phyloP scores from a whole-genome alignment of 2,888 invertebrate genomes.

The Ectemnius lituratus region DNA sequence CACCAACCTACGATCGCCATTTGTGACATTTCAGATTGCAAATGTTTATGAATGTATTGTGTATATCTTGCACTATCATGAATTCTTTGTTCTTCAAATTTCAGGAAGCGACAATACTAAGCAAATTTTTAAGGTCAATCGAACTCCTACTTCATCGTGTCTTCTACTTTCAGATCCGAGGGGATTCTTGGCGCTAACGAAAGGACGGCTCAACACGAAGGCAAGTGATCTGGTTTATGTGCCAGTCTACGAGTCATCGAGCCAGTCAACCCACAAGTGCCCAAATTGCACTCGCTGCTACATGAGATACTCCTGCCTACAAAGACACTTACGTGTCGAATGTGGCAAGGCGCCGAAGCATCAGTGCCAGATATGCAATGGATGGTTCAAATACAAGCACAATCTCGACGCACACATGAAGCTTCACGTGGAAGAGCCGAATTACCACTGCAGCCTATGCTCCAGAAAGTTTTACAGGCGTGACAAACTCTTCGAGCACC shows the following conservation, averaged over 20 bases:
- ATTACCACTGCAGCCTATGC: conserved; percentile 66
- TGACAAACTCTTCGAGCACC: conserved; percentile 70
- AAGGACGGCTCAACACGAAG: not conserved
- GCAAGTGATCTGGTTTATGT: conserved; percentile 46
- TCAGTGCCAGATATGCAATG: conserved; percentile 73
- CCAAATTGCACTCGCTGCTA: conserved; percentile 79
- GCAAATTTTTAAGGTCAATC: not conserved
- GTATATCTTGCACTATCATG: not conserved
- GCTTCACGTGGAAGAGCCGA: conserved; percentile 70
- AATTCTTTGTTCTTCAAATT: no score
- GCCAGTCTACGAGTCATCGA: conserved; percentile 20
- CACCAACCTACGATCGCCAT: no score
- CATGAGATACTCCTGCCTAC: conserved; percentile 70
- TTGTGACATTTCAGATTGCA: conserved; percentile 1
- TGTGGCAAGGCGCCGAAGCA: conserved; percentile 76
- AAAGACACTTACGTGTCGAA: conserved; percentile 73
- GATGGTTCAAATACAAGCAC: conserved; percentile 74
- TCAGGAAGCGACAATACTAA: no score
- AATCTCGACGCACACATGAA: conserved; percentile 72
- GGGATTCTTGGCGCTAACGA: not conserved
- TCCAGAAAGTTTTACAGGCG: conserved; percentile 71
- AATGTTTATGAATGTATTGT: not conserved
- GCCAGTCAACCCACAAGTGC: conserved; percentile 79
- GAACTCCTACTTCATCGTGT: conserved; percentile 41
- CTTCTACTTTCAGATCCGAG: conserved; percentile 66